A percentile compares a stretch with the other conserved stretches of the same genome.
Conservation (phyloP, 1,140 invertebrate genomes). For the Drosophila kanapiae region DNA sequence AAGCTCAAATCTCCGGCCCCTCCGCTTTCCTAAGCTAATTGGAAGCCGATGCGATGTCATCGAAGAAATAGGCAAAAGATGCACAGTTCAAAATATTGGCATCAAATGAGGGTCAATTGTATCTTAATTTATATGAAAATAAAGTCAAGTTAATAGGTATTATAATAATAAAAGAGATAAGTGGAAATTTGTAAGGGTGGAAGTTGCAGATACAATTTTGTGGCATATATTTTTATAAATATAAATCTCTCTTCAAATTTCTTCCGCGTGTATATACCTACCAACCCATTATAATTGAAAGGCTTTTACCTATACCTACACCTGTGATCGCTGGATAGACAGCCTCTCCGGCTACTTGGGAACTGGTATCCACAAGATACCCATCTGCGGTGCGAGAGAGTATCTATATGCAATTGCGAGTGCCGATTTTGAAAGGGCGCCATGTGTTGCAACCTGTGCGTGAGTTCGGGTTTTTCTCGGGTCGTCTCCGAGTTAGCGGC, state of each 20-base stretch:
- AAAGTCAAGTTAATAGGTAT: not conserved
- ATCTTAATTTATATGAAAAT: not conserved
- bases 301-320: constrained; percentile 3
- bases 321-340: constrained; percentile 5
- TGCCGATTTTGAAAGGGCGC: constrained; percentile 52
- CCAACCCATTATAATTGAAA: not conserved
- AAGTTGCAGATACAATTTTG: not conserved
- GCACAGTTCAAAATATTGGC: not conserved
- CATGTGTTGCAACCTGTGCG: constrained; percentile 29
- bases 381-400: constrained; percentile 8
- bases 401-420: constrained; percentile 42
- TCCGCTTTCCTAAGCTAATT: constrained; percentile 55
- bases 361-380: constrained; percentile 44
- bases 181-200: not conserved
- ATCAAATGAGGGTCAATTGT: not conserved
- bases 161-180: not conserved
- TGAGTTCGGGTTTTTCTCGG: constrained; percentile 26
- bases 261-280: not conserved
- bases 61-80: constrained; percentile 44
- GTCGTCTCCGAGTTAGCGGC: not conserved
- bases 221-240: not conserved
- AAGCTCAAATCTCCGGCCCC: constrained; percentile 40
- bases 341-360: constrained; percentile 22
- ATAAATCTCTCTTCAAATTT: not conserved
- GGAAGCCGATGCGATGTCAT: constrained; percentile 49